phyloP scores from a whole-genome alignment of 2,797 vertebrate species.

The Cebuella pygmaea region DNA sequence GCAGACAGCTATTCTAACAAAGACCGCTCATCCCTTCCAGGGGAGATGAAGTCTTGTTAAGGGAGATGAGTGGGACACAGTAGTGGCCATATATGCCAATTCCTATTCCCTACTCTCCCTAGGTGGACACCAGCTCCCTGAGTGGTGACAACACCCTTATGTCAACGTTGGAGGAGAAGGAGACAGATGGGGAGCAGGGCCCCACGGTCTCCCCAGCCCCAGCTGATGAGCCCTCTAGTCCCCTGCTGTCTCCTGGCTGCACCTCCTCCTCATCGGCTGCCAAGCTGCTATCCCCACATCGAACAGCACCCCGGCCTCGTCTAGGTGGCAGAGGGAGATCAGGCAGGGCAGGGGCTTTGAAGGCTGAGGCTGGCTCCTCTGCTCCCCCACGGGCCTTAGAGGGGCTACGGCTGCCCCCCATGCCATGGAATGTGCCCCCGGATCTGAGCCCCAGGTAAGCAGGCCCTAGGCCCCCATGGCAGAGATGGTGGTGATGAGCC shows the following conservation, averaged over 20 bases:
- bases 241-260: slow-evolving; percentile 73
- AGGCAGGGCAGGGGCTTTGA: slow-evolving; percentile 38
- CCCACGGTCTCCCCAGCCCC: slow-evolving; percentile 37
- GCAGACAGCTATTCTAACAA: not conserved
- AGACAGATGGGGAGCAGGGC: slow-evolving; percentile 74
- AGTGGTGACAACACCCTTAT: slow-evolving; percentile 77
- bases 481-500: not conserved
- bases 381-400: slow-evolving; percentile 70
- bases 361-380: slow-evolving; percentile 59
- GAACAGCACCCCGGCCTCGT: not conserved
- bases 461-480: not conserved
- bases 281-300: slow-evolving; percentile 71
- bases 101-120: not conserved
- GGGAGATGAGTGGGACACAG: not conserved
- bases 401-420: slow-evolving; percentile 73
- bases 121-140: slow-evolving; percentile 76
- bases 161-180: slow-evolving; percentile 79
- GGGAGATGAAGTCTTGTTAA: not conserved
- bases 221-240: slow-evolving; percentile 72
- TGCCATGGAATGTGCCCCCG: slow-evolving; percentile 78
- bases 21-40: not conserved
- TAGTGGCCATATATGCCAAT: not conserved
- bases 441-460: slow-evolving; percentile 85
- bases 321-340: slow-evolving; percentile 68
- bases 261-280: slow-evolving; percentile 67